phyloP scores from a whole-genome alignment of 1,140 invertebrate species.

The Panagrolaimus sp. region DNA sequence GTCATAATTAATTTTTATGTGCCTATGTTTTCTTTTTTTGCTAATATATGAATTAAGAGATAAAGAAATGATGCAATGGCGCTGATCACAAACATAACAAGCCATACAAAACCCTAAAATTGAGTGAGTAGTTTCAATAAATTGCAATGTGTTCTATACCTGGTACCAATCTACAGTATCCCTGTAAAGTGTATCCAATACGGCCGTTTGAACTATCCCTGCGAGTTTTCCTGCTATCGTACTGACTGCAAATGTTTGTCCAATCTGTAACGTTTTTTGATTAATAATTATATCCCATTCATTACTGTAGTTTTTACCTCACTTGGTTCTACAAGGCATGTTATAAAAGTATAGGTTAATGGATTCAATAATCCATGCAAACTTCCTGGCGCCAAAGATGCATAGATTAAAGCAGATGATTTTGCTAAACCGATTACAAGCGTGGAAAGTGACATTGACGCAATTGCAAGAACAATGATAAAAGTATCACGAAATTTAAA shows the following conservation, averaged over 20 bases:
- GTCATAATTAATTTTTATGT: neutral
- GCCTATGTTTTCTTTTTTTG: neutral
- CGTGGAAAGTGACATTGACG: conserved; percentile 40
- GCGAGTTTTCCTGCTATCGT: neutral
- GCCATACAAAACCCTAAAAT: conserved; percentile 10
- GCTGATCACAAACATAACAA: conserved; percentile 4
- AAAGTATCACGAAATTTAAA: conserved; percentile 41
- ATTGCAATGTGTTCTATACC: neutral
- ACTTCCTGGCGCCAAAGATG: conserved; percentile 28
- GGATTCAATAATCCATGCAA: conserved; percentile 12
- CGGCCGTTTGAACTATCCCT: neutral
- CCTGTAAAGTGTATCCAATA: neutral
- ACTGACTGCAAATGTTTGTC: conserved; percentile 12
- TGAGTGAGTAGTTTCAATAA: no score
- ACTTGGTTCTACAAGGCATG: conserved; percentile 7
- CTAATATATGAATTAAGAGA: neutral
- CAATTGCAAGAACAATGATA: conserved; percentile 29
- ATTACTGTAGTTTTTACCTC: neutral
- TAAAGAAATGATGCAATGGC: conserved; percentile 1
- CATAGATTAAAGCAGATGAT: conserved; percentile 42
- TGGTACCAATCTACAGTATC: neutral
- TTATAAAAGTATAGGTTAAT: conserved; percentile 12
- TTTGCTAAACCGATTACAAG: conserved; percentile 42
- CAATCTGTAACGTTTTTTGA: neutral
- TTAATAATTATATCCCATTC: neutral